These are phyloP conservation scores for Brachionus koreanus DNA, from an alignment of 1,140 invertebrate species.

Conservation along the genomic window DNA sequence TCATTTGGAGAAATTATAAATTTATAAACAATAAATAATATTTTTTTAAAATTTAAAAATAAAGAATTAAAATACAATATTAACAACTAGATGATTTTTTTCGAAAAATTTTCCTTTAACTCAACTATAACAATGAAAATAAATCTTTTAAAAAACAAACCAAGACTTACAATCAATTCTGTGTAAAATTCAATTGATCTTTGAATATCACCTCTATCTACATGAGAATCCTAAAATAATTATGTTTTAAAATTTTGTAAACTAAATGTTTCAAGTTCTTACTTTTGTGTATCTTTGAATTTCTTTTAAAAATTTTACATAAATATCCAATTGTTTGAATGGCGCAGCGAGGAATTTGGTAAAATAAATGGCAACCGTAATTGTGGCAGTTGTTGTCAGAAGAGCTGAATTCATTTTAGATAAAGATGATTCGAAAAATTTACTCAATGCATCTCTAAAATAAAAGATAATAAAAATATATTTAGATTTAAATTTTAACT, in stretches of 20 bases:
- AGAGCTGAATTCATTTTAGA: conserved; percentile 27
- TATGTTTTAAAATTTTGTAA: background rate
- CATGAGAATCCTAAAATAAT: conserved; percentile 71
- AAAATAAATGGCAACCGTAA: conserved; percentile 19
- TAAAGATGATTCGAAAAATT: conserved; percentile 6
- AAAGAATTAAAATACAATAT: no score
- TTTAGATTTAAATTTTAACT: conserved; percentile 62
- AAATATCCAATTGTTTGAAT: conserved; percentile 41
- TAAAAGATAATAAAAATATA: background rate
- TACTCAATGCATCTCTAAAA: conserved; percentile 16
- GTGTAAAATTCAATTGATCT: conserved; percentile 86
- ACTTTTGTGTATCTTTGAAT: conserved; percentile 83
- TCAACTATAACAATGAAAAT: background rate
- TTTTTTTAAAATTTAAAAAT: no score
- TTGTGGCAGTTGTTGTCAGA: background rate
- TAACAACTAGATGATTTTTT: no score
- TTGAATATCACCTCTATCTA: conserved; percentile 91
- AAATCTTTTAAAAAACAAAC: background rate
- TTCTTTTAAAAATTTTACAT: conserved; percentile 70
- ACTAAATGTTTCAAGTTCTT: conserved; percentile 40
- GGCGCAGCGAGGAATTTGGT: conserved; percentile 18
- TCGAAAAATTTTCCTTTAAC: background rate
- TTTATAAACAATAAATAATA: no score
- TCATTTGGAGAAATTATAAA: no score
- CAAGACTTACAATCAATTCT: conserved; percentile 76